These are phyloP conservation scores for Siniperca chuatsi DNA, from an alignment of 2,113 vertebrate genomes.

Conservation along the genomic window DNA sequence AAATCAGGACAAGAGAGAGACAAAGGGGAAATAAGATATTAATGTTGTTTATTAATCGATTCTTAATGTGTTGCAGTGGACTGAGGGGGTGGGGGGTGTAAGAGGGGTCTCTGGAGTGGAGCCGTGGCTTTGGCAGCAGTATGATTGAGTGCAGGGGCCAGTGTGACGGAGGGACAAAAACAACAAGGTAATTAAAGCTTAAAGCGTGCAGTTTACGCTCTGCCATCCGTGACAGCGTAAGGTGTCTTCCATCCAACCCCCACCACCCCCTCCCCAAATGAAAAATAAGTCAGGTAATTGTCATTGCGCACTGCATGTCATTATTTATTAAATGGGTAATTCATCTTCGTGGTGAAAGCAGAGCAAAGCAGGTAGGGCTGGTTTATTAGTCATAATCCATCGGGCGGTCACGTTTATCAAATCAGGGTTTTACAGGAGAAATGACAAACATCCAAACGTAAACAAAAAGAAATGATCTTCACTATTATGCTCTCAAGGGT, in stretches of 20 bases:
- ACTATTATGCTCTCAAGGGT: constrained; percentile 13
- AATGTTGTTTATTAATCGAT: constrained; percentile 82
- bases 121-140: constrained; percentile 61
- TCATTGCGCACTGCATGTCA: constrained; percentile 84
- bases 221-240: constrained; percentile 82
- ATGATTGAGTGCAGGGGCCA: constrained; percentile 82
- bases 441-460: constrained; percentile 58
- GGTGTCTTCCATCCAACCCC: constrained; percentile 78
- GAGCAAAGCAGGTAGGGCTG: constrained; percentile 78
- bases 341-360: constrained; percentile 80
- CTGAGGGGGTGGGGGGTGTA: background rate
- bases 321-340: constrained; percentile 86
- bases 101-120: constrained; percentile 64
- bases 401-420: constrained; percentile 53
- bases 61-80: constrained; percentile 72
- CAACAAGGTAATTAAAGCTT: constrained; percentile 86
- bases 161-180: constrained; percentile 81
- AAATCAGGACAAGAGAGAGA: constrained; percentile 58
- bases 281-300: constrained; percentile 89
- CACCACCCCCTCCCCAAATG: constrained; percentile 57
- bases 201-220: constrained; percentile 78
- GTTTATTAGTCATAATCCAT: constrained; percentile 63
- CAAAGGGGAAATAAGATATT: constrained; percentile 58
- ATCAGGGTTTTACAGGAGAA: constrained; percentile 59
- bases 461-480: constrained; percentile 50